phyloP scores from a whole-genome alignment of 2,888 invertebrate genomes.

The Pandemis heparana region DNA sequence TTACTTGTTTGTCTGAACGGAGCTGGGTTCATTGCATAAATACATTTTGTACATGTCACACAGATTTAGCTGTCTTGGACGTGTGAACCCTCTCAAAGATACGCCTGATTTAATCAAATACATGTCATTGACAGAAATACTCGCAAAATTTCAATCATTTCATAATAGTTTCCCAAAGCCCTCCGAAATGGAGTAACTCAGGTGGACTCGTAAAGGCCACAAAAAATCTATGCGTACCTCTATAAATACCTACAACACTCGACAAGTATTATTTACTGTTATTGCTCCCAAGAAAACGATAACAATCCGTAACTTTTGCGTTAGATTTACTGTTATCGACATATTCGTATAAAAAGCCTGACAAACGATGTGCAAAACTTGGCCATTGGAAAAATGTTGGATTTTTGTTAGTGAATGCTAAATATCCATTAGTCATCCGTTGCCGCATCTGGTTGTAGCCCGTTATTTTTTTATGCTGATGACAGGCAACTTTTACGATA shows the following conservation, averaged over 20 bases:
- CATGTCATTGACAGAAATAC: no score
- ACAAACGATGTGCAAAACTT: neutral
- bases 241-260: neutral
- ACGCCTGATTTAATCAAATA: no score
- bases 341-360: neutral
- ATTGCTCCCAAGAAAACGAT: neutral
- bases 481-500: neutral
- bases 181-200: neutral
- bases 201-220: neutral
- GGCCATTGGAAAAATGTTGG: neutral
- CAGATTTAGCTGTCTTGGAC: no score
- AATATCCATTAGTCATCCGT: neutral
- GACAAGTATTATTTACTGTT: neutral
- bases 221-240: neutral
- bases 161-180: neutral
- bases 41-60: no score
- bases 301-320: neutral
- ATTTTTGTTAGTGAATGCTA: neutral
- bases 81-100: no score
- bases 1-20: no score
- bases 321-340: constrained; percentile 13
- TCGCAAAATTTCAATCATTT: neutral
- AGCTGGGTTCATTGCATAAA: no score
- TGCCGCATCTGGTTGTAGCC: neutral
- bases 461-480: constrained; percentile 12